Conservation (phyloP, 1,140 invertebrate genomes). For the Leptinotarsa texana region DNA sequence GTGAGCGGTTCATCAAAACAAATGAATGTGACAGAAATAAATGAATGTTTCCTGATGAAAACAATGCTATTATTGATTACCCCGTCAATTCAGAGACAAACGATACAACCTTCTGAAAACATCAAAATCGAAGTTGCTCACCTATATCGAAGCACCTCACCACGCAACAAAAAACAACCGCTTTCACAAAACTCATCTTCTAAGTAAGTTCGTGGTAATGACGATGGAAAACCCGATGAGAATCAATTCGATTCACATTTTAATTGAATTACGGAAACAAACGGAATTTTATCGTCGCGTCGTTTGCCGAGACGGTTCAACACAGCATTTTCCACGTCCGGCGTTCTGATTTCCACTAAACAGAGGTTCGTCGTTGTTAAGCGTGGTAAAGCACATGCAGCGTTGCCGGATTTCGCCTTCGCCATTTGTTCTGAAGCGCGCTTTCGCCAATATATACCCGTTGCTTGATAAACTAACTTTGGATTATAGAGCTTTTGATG, state of each 20-base stretch:
- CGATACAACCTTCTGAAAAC: too few species aligned
- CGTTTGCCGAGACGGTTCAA: background rate
- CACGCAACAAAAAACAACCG: background rate
- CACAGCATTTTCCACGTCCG: background rate
- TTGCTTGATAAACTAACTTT: too few species aligned
- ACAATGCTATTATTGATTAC: too few species aligned
- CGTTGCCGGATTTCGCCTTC: background rate
- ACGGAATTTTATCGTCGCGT: background rate
- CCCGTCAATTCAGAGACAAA: too few species aligned
- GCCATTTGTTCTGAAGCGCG: background rate
- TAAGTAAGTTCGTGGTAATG: background rate
- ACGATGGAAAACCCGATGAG: background rate
- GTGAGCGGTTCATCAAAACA: too few species aligned
- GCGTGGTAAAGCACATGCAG: background rate
- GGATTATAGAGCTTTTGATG: too few species aligned
- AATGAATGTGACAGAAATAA: too few species aligned
- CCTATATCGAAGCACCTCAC: background rate
- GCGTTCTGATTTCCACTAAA: background rate
- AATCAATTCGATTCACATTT: conserved; percentile 1
- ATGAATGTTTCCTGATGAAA: too few species aligned
- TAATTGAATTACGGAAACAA: background rate
- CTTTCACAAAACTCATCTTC: background rate
- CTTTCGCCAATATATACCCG: too few species aligned
- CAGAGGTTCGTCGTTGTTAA: background rate
- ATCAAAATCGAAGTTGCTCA: background rate